Percentiles rank a stretch among this genome's conserved stretches.
These are phyloP conservation scores for Sisor rabdophorus DNA, from an alignment of 2,113 vertebrate genomes.

Conservation along the genomic window DNA sequence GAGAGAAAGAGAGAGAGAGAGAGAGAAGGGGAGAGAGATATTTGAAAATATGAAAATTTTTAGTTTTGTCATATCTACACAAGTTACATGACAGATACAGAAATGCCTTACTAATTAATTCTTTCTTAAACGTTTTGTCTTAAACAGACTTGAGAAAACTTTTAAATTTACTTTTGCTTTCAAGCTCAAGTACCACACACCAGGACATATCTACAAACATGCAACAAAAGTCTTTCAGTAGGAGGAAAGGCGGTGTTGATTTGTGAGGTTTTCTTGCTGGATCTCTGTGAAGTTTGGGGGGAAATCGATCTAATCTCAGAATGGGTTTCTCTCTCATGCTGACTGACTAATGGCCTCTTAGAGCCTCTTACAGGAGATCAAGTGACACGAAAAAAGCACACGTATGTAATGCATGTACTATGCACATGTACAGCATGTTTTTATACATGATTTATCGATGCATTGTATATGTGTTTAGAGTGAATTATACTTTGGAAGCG, in stretches of 20 bases:
- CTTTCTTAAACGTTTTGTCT: not conserved
- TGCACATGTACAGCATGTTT: conserved; percentile 1
- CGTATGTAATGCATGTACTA: not conserved
- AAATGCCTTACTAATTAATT: conserved; percentile 11
- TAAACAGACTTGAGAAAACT: not conserved
- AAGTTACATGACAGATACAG: not conserved
- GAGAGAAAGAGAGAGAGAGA: conserved; percentile 1
- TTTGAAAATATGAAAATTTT: no score
- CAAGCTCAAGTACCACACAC: conserved; percentile 3
- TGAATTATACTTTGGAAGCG: not conserved
- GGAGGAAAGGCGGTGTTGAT: conserved; percentile 46
- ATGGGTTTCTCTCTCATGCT: conserved; percentile 37
- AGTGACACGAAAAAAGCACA: conserved; percentile 30
- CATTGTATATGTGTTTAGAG: not conserved
- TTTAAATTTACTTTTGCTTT: not conserved
- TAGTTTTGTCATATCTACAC: not conserved
- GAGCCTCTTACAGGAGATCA: conserved; percentile 43
- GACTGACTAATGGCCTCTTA: conserved; percentile 46
- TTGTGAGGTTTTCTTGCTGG: conserved; percentile 47
- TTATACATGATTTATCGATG: conserved; percentile 16
- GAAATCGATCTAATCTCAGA: conserved; percentile 47
- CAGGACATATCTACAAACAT: not conserved
- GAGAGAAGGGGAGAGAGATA: not conserved
- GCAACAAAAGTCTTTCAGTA: conserved; percentile 34
- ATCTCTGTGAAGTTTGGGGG: conserved; percentile 47